Evolutionary conservation across 1,140 invertebrate species (phyloP), one percentile per base, ranked within the genome.

Genomic region (Brachionus rotundiformis): DNA sequence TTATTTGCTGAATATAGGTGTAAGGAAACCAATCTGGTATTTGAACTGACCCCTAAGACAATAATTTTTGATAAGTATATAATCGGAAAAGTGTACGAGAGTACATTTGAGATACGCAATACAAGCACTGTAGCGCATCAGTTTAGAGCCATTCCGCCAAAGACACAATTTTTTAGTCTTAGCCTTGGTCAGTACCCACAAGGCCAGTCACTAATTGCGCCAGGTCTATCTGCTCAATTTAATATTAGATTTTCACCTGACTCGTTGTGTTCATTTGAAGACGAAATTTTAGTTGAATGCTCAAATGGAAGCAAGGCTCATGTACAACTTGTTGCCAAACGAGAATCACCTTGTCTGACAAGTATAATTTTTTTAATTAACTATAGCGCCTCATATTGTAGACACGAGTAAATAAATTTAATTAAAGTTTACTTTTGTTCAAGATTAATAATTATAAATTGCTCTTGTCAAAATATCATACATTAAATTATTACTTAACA

Each of bases 181-280:
- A 86, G 87, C 71, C 82, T 88, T 36, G 87, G 88, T 68, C 87
- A 88, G 84, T 89, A 88, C 82, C 88, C 88, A 7, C 86, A 86
- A 44, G 86, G 87, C 16, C 85, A 85, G 82, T 87, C 87, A 0
- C 75, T 88, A 10, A 86, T 89, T 7, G 88, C 88, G 4, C 86
- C 87, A 11, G 88, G 88, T 0, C 86, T 89, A 85, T 86, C 86
- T 73, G 87, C 85, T 82, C 83, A 85, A 54, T 89, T 86, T 82
- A 84, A 83, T 6, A 84, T 89, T 19, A 83, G 85, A 59, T 89
- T 89, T 84, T 84, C 85, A 8, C 87, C 88, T 0, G 87, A 89
- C 82, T 86, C 86, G 0, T 83, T 88, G 13, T 84, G 84, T 80
- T 85, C 87, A 36, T 89, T 84, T 84, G 84, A 87, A 75, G 88